A percentile compares a stretch with the other conserved stretches of the same genome.
Evolutionary conservation across 2,888 invertebrate genomes (phyloP).

Genomic region (Rugalucina vietnamica): DNA sequence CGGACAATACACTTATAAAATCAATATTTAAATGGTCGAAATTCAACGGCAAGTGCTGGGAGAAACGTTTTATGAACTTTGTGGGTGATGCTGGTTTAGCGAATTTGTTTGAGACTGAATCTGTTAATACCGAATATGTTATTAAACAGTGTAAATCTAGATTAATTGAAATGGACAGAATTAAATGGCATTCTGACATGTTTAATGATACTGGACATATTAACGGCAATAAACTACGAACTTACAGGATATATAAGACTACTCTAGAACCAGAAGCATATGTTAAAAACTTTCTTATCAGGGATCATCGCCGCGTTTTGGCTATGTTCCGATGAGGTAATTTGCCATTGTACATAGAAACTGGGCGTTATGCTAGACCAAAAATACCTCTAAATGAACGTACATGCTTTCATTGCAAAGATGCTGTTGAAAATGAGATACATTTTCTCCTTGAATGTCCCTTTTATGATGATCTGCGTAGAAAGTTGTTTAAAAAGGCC

Average conservation of each 20-base stretch:
- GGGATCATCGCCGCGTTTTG: slow-evolving; percentile 1
- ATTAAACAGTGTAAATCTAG: too few relatives aligned
- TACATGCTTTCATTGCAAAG: not conserved
- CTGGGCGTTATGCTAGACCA: not conserved
- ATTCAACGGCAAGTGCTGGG: too few relatives aligned
- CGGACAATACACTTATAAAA: too few relatives aligned
- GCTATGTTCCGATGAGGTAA: slow-evolving; percentile 4
- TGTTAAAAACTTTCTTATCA: not conserved
- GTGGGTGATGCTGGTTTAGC: too few relatives aligned
- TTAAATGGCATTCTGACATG: not conserved
- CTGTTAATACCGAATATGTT: too few relatives aligned
- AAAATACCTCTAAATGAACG: not conserved
- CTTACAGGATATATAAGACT: not conserved
- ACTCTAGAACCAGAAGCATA: not conserved
- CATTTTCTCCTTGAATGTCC: not conserved
- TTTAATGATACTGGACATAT: not conserved
- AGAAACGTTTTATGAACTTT: too few relatives aligned
- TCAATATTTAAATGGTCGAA: too few relatives aligned
- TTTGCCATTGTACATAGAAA: not conserved
- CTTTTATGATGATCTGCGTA: not conserved
- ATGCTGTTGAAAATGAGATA: not conserved
- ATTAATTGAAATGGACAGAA: not conserved
- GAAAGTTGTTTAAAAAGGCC: slow-evolving; percentile 1
- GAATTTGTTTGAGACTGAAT: too few relatives aligned
- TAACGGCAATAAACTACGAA: not conserved